Conservation (phyloP, 2,113 vertebrate genomes). For the Eleginops maclovinus region DNA sequence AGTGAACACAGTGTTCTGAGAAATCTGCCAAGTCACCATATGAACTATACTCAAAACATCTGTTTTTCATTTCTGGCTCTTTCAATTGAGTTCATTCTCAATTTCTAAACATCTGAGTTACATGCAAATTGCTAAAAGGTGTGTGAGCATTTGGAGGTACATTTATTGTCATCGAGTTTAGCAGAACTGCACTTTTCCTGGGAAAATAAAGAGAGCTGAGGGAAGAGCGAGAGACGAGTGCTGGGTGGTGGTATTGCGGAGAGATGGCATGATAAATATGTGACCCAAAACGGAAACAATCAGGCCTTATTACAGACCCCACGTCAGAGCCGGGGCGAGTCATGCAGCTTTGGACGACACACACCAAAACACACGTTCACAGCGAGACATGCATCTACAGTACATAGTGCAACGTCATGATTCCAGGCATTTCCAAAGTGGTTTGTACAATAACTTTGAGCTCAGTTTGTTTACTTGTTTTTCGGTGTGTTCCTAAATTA, state of each 20-base stretch:
- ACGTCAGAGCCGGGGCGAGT: constrained; percentile 75
- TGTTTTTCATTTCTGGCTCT: constrained; percentile 52
- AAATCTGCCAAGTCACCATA: not conserved
- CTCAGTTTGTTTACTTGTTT: constrained; percentile 26
- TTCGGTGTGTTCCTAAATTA: constrained; percentile 9
- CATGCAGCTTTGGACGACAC: constrained; percentile 41
- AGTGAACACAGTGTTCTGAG: not conserved
- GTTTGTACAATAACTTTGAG: not conserved
- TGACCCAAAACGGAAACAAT: constrained; percentile 77
- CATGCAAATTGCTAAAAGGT: constrained; percentile 14
- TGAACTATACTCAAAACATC: constrained; percentile 13
- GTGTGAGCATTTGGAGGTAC: not conserved
- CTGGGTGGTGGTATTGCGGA: constrained; percentile 69
- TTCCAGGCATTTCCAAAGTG: not conserved
- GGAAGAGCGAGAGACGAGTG: constrained; percentile 11
- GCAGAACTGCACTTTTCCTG: not conserved
- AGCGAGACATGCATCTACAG: constrained; percentile 15
- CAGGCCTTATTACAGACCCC: constrained; percentile 72
- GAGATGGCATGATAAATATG: constrained; percentile 75
- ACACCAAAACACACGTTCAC: constrained; percentile 56
- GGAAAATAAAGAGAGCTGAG: not conserved
- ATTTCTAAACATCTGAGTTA: constrained; percentile 26
- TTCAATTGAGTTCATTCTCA: not conserved
- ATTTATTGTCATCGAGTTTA: not conserved
- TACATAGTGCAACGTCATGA: constrained; percentile 22